phyloP scores from a whole-genome alignment of 2,797 vertebrate genomes.

The Schizopygopsis pylzovi region DNA sequence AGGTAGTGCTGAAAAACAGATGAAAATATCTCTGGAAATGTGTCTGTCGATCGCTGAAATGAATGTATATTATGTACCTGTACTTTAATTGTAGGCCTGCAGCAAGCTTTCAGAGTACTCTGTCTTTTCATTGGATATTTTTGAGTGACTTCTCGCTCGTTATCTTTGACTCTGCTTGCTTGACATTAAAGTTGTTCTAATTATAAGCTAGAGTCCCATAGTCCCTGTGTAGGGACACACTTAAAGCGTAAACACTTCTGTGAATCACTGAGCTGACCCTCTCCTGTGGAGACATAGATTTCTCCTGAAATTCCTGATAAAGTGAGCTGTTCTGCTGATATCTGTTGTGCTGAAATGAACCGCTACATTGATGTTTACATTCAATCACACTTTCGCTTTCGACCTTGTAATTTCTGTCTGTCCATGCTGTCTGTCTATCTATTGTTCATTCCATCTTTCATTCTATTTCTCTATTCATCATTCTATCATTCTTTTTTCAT shows the following conservation, averaged over 20 bases:
- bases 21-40: not conserved
- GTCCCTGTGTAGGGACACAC: constrained; percentile 30
- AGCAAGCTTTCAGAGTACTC: not conserved
- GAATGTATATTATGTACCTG: not conserved
- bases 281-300: not conserved
- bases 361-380: not conserved
- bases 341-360: not conserved
- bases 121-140: not conserved
- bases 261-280: not conserved
- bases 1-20: not conserved
- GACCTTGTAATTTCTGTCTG: too few species aligned
- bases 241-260: constrained; percentile 38
- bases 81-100: not conserved
- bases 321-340: not conserved
- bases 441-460: too few species aligned
- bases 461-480: not conserved
- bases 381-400: too few species aligned
- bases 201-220: constrained; percentile 16
- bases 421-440: too few species aligned
- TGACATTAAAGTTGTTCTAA: constrained; percentile 35
- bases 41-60: not conserved
- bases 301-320: not conserved
- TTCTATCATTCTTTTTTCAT: too few species aligned
- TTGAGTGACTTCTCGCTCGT: not conserved
- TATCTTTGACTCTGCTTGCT: constrained; percentile 11